Base-by-base conservation (phyloP, 2,888 invertebrate species). In the Aleiodes alternator region DNA sequence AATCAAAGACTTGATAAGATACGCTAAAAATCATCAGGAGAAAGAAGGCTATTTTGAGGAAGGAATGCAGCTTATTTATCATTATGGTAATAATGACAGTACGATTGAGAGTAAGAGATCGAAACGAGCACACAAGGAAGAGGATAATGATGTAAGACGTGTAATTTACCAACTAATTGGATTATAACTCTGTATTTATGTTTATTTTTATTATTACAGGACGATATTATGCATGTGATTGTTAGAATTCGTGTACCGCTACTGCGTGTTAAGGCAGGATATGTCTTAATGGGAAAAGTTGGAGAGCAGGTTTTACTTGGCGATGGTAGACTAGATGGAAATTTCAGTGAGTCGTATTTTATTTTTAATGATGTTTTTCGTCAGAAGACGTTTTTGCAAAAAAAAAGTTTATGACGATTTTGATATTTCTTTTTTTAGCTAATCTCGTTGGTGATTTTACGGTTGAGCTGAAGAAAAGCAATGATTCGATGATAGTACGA, bases 141-240 rank as follows among this genome's bases (percentile, higher is more conserved):
- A 81, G 0, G 81, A 80, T 50, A 73, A 75, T 14, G 85, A 85
- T 11, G 86, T 85, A 77, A 79, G 77, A 72, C 29, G 50, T 57
- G 16, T 43, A 16, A 53, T 57, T 31, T 53, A 48, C 11, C 11
- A 14, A 23, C n/a, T 59, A 57, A 55, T 51, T 69, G 48, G 11
- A 43, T 12, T 23, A 55, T n/a, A 68, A 71, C 23, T 56, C 38
- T 12, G 48, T 56, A 53, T 68, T 48, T 77, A 76, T 75, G 31
- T 76, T 61, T 64, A 14, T 38, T 14, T 23, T 29, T 53, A 57
- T 53, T 53, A 50, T 81, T 82, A 48, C 78, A 89, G 88, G 88
- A 88, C n/a, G 87, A 89, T 76, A 83, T 87, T 76, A 88, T 89
- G 86, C 88, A 87, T 78, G 85, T 88, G 69, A 85, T 87, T 48